Conservation (phyloP, 2,113 vertebrate genomes). For the Myiozetetes cayanensis region DNA sequence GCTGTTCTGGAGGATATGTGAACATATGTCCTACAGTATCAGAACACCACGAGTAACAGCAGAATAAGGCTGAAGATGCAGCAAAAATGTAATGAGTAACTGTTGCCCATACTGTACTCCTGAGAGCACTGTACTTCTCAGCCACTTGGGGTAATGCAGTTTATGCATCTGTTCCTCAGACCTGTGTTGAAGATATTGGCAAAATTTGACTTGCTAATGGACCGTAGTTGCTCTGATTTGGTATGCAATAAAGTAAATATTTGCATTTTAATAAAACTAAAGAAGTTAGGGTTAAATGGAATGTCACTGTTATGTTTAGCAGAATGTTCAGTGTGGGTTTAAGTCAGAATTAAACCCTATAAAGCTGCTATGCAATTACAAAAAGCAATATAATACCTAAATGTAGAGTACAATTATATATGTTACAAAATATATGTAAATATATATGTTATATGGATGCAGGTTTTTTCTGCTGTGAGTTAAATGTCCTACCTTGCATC, state of each 20-base stretch:
- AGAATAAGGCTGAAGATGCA: background rate
- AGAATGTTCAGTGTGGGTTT: background rate
- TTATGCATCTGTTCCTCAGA: conserved; percentile 9
- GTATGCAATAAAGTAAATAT: conserved; percentile 1
- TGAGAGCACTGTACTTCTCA: conserved; percentile 2
- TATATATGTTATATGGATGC: background rate
- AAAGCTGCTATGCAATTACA: background rate
- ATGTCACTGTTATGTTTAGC: background rate
- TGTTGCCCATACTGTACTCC: background rate
- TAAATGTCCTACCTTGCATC: background rate
- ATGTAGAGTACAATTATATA: background rate
- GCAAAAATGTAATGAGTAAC: background rate
- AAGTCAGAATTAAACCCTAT: background rate
- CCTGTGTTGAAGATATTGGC: background rate
- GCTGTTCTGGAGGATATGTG: background rate
- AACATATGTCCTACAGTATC: background rate
- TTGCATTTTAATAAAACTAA: conserved; percentile 24
- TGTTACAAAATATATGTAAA: no score
- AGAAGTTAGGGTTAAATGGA: background rate
- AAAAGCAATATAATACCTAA: background rate
- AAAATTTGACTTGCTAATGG: conserved; percentile 50
- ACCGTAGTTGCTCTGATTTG: background rate
- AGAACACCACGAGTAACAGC: background rate
- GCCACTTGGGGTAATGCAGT: background rate
- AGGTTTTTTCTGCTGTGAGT: background rate